A percentile compares a stretch with the other conserved stretches of the same genome.
These are phyloP conservation scores for Sparus aurata DNA, from an alignment of 2,797 vertebrate species.

Conservation along the genomic window DNA sequence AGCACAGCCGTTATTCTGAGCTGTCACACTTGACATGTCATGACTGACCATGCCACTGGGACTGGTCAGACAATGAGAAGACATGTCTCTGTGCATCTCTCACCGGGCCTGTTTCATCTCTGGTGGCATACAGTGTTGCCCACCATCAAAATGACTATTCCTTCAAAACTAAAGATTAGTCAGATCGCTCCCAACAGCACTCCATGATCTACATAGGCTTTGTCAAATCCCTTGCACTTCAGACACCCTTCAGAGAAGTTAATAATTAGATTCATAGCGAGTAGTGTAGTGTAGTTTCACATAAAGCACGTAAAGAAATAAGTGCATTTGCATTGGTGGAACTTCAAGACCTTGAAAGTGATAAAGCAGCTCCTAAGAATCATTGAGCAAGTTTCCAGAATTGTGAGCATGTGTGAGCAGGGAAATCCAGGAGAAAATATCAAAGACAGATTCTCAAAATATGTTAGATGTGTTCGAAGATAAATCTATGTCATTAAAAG, in stretches of 20 bases:
- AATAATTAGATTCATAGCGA: conserved; percentile 34
- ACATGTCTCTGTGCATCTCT: conserved; percentile 26
- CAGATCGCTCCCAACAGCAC: conserved; percentile 30
- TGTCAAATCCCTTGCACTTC: conserved; percentile 31
- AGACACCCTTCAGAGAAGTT: conserved; percentile 40
- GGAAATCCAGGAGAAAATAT: conserved; percentile 1
- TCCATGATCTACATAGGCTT: conserved; percentile 20
- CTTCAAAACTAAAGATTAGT: conserved; percentile 32
- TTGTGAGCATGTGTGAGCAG: conserved; percentile 9
- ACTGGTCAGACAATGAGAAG: conserved; percentile 21
- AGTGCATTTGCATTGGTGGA: conserved; percentile 20
- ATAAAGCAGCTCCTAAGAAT: conserved; percentile 16
- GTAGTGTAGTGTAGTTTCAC: conserved; percentile 27
- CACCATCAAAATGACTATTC: conserved; percentile 37
- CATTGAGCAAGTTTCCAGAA: conserved; percentile 17
- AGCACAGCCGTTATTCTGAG: conserved; percentile 61
- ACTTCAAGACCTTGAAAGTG: conserved; percentile 39
- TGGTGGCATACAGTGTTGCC: conserved; percentile 15
- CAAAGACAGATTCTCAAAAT: not conserved
- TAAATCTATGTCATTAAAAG: not conserved
- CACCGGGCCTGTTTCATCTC: conserved; percentile 24
- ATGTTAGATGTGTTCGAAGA: not conserved
- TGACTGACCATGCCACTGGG: conserved; percentile 40
- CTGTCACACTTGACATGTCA: conserved; percentile 48
- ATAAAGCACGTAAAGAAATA: conserved; percentile 30